Evolutionary conservation across 1,140 invertebrate species (phyloP), one percentile per base, ranked within the genome.

Genomic region (Drosophila sucinea): DNA sequence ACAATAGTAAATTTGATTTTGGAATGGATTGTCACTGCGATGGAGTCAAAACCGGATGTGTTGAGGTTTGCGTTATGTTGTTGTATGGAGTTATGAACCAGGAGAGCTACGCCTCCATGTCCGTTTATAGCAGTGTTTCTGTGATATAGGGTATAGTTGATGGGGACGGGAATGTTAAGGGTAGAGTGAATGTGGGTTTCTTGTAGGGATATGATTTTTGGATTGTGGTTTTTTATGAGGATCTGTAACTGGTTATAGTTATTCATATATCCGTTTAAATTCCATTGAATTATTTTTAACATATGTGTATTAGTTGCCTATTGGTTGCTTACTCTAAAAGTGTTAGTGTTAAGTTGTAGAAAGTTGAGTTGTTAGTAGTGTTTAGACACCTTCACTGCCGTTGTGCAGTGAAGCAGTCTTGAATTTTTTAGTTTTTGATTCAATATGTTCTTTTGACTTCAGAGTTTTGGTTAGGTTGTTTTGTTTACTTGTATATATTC

Each of bases 231-330:
- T 17, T 17, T 17, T 17, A 17, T 17, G 17, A 17, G 17, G 17
- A 17, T 17, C 17, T 17, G 17, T 17, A 17, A 17, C 17, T 17
- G 17, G 17, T 17, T 17, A 17, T 17, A 17, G 17, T 17, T 17
- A 17, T 17, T 71, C 38, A 51, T 58, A 11, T 73, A 73, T 7
- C 66, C 70, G 5, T 66, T 77, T 30, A 73, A 41, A 23, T 73
- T 77, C 62, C 70, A 77, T 44, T 77, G 70, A 4, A 77, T 4
- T 23, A 69, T 25, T 64, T 68, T 70, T 62, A 76, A 23, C 64
- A 62, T 61, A 54, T 17, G 17, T 17, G 17, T 17, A 17, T 17
- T 17, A 17, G 17, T 17, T 17, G 30, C 4, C 4, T 32, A 29
- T 32, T 56, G 27, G 6, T 32, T 40, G 2, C 8, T 40, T 40